Evolutionary conservation across 2,888 invertebrate genomes (phyloP).

Genomic region (Eumerus sabulonum): DNA sequence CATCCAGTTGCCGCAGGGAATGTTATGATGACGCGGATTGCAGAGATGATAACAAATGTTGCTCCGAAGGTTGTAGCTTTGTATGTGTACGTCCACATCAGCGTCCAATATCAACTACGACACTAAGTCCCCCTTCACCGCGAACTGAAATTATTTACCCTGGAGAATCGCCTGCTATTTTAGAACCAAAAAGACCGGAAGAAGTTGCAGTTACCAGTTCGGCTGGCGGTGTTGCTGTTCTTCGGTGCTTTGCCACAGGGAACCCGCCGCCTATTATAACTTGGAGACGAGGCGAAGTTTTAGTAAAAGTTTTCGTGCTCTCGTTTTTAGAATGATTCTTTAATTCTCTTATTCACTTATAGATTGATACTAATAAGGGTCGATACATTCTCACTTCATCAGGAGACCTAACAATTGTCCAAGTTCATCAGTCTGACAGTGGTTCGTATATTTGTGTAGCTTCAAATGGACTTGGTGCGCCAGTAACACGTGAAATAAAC

Average conservation of each 20-base stretch:
- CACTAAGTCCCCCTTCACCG: conserved; percentile 78
- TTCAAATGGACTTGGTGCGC: conserved; percentile 86
- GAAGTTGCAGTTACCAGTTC: conserved; percentile 83
- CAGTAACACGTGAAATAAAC: conserved; percentile 84
- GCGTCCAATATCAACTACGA: conserved; percentile 76
- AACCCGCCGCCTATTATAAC: conserved; percentile 88
- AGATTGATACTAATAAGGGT: conserved; percentile 88
- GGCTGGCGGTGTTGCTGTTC: conserved; percentile 86
- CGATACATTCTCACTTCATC: conserved; percentile 86
- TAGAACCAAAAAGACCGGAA: conserved; percentile 80
- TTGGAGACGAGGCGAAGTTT: conserved; percentile 87
- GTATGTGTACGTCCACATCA: conserved; percentile 83
- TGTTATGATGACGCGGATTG: conserved; percentile 92
- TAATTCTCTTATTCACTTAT: conserved; percentile 45
- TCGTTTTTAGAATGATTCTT: conserved; percentile 85
- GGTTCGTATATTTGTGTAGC: conserved; percentile 93
- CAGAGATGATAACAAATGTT: conserved; percentile 88
- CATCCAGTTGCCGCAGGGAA: conserved; percentile 83
- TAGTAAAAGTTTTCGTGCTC: conserved; percentile 80
- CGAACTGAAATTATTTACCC: conserved; percentile 73
- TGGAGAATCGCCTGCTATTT: conserved; percentile 73
- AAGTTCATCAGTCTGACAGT: conserved; percentile 88
- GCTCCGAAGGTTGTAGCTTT: conserved; percentile 87
- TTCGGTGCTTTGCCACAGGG: conserved; percentile 88
- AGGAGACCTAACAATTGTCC: conserved; percentile 90